Evolutionary conservation across 2,113 vertebrate species (phyloP).

Genomic region (Accipiter virgatus): DNA sequence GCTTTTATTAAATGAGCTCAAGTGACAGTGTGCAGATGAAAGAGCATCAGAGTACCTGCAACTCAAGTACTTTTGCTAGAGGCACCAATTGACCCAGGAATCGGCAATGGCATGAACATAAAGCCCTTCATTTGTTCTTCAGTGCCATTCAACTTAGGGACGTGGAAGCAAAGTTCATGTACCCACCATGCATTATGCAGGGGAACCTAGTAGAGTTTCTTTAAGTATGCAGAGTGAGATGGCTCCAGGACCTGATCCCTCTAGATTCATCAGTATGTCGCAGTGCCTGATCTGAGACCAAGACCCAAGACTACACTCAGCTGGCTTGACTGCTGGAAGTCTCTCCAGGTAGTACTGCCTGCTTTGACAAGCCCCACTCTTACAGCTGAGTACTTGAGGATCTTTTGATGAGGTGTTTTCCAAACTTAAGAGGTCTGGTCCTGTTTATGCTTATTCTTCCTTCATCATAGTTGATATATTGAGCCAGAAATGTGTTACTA

Average conservation of each 20-base stretch:
- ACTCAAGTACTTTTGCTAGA: background rate
- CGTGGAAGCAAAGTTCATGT: background rate
- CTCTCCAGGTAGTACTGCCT: background rate
- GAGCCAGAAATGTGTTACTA: background rate
- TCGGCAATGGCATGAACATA: background rate
- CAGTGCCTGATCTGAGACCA: background rate
- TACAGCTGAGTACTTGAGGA: background rate
- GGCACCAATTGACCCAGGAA: background rate
- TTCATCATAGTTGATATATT: background rate
- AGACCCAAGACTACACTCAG: background rate
- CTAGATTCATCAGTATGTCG: background rate
- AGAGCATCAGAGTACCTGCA: background rate
- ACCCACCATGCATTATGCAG: background rate
- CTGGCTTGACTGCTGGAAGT: background rate
- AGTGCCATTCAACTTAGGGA: background rate
- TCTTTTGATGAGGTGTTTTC: background rate
- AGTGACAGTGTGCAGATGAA: background rate
- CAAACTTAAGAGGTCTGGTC: background rate
- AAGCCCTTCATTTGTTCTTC: background rate
- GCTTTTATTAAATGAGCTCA: background rate
- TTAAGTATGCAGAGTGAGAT: background rate
- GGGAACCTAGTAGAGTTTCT: background rate
- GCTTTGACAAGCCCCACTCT: background rate
- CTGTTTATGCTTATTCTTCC: background rate
- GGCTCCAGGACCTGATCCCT: background rate